A percentile compares a stretch with the other conserved stretches of the same genome.
Conservation (phyloP, 1,140 invertebrate genomes). For the Tribolium madens region DNA sequence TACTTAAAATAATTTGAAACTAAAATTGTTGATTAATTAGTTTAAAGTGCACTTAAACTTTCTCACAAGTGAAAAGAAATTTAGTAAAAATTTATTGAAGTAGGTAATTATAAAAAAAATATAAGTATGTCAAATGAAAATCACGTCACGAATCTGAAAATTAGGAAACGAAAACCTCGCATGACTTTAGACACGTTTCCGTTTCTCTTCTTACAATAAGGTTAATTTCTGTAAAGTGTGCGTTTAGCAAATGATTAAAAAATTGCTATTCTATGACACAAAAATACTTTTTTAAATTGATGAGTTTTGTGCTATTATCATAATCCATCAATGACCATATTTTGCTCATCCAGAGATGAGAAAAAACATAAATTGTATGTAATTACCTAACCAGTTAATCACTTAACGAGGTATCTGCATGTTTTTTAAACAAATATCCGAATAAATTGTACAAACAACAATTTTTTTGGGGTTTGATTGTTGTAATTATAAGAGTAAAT, state of each 20-base stretch:
- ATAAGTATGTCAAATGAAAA: not conserved
- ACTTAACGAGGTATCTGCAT: constrained; percentile 27
- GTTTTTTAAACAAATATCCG: constrained; percentile 22
- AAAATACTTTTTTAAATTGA: constrained; percentile 13
- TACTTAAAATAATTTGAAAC: not conserved
- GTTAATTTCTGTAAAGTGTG: not conserved
- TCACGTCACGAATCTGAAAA: not conserved
- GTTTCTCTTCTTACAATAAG: not conserved
- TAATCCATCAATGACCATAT: constrained; percentile 17
- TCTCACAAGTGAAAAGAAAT: not conserved
- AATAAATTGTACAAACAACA: constrained; percentile 32
- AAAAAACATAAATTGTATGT: constrained; percentile 30
- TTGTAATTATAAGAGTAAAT: constrained; percentile 6
- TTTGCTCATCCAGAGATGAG: not conserved
- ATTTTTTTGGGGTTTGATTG: constrained; percentile 2
- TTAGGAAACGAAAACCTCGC: not conserved
- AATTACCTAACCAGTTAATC: constrained; percentile 37
- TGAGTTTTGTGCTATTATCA: constrained; percentile 20
- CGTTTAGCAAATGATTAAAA: constrained; percentile 1
- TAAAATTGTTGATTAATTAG: not conserved
- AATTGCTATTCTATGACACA: not conserved
- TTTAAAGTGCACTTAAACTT: not conserved
- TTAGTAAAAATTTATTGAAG: not conserved
- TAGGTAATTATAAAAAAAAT: not conserved
- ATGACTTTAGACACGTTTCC: not conserved